phyloP scores from a whole-genome alignment of 2,888 invertebrate genomes.

The Acanthosepion pharaonis region DNA sequence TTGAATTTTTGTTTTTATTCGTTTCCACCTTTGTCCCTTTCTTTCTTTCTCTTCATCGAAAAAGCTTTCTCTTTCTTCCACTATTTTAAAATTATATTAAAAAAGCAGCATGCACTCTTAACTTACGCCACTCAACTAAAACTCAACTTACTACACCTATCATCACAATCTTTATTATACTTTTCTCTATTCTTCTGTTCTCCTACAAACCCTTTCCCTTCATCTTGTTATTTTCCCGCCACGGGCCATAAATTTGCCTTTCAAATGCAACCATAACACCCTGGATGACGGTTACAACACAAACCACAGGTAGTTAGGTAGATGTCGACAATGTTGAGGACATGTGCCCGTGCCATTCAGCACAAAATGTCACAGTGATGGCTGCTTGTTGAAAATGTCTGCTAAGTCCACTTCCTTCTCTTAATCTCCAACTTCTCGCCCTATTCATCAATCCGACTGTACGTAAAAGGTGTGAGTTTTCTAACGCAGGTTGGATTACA shows the following conservation, averaged over 20 bases:
- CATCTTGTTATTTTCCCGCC: not conserved
- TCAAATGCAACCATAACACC: not conserved
- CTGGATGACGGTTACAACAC: not conserved
- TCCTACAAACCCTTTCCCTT: not conserved
- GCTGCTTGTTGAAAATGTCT: not conserved
- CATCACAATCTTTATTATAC: not conserved
- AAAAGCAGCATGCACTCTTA: not conserved
- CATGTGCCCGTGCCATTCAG: constrained; percentile 4
- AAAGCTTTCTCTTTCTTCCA: not conserved
- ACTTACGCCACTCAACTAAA: not conserved
- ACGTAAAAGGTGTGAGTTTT: not conserved
- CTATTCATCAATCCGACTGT: not conserved
- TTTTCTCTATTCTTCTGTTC: not conserved
- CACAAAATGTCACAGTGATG: not conserved
- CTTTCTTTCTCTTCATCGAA: not conserved
- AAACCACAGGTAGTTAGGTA: not conserved
- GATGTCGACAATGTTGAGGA: not conserved
- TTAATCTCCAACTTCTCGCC: not conserved
- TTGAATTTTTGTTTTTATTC: not conserved
- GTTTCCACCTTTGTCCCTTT: not conserved
- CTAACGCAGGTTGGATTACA: not conserved
- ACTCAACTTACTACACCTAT: not conserved
- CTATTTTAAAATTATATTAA: not conserved
- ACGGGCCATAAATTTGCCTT: constrained; percentile 17
- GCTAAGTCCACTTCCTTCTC: not conserved